Base-by-base conservation (phyloP, 2,888 invertebrate genomes). In the Orchestes rusci region DNA sequence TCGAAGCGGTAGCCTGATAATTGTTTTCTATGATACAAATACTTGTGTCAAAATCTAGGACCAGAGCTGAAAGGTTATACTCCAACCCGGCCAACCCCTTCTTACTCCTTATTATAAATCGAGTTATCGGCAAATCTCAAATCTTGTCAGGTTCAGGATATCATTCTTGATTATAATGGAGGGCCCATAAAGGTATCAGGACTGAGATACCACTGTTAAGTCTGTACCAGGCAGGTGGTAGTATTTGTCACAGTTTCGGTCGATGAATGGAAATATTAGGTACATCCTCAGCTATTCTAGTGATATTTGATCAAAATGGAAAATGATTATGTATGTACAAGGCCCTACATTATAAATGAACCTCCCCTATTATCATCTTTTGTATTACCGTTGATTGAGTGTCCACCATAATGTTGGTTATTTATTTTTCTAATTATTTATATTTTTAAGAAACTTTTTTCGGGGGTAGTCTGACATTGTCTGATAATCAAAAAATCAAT, bases 221-320 rank as follows among this genome's bases (percentile, higher is more conserved):
- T 60, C 52, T 1, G 59, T 55, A n/a, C 53, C 57, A 12, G 58
- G 56, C 19, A 63, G 43, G 16, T 55, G 53, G 46, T 63, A 67
- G 19, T 62, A 54, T 37, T 54, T 39, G 3, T 53, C 54, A 37
- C 62, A 61, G 34, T 39, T 41, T 43, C 65, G 52, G 32, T 59
- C 59, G 40, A 65, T 37, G 13, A 63, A 56, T 3, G 63, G 59
- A 3, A 64, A 55, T 3, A 64, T 62, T n/a, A 71, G 68, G 50
- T 23, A 23, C 10, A 23, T 7, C 7, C 5, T 7, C 10, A 7
- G 5, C 23, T 23, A 23, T 10, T 7, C 5, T 7, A 23, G 10
- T 23, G 10, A 23, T 7, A n/a, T n/a, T n/a, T n/a, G n/a, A n/a
- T n/a, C n/a, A n/a, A n/a, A n/a, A n/a, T n/a, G n/a, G n/a, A n/a